A percentile compares a stretch with the other conserved stretches of the same genome.
These are phyloP conservation scores for Neodiprion fabricii DNA, from an alignment of 1,140 invertebrate genomes.

Conservation along the genomic window DNA sequence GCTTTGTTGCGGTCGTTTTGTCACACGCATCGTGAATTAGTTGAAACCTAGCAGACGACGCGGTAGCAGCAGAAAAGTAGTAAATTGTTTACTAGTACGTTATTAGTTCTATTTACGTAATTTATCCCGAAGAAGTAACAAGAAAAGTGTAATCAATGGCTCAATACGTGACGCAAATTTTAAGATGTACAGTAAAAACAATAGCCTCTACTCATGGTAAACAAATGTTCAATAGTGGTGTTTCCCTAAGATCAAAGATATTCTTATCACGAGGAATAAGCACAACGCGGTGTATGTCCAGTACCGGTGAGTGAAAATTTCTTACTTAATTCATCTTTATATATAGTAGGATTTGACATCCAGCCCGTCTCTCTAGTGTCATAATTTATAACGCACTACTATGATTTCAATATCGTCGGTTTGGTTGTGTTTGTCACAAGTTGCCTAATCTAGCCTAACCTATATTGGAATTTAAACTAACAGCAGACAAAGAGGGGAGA, in stretches of 20 bases:
- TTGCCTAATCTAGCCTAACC: neutral
- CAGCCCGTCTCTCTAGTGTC: neutral
- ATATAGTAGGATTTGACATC: neutral
- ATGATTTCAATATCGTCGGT: neutral
- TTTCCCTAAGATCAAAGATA: neutral
- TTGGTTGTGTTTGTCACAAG: neutral
- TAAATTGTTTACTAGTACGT: neutral
- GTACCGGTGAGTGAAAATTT: neutral
- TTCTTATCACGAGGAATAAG: neutral
- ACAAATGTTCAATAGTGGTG: slow-evolving; percentile 20
- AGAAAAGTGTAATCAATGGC: slow-evolving; percentile 39
- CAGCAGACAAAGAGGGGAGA: too few relatives aligned
- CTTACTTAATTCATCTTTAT: neutral
- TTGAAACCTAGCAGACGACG: neutral
- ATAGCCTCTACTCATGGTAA: slow-evolving; percentile 5
- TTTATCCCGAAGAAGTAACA: neutral
- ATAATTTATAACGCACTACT: neutral
- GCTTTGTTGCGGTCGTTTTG: neutral
- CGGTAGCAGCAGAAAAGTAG: neutral
- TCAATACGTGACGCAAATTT: slow-evolving; percentile 35
- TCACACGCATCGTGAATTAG: neutral
- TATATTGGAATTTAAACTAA: neutral
- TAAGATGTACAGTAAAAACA: slow-evolving; percentile 26
- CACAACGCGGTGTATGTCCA: neutral
- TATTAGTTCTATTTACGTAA: neutral